A percentile compares a stretch with the other conserved stretches of the same genome.
Conservation (phyloP, 2,113 vertebrate genomes). For the Zosterops pallidus region DNA sequence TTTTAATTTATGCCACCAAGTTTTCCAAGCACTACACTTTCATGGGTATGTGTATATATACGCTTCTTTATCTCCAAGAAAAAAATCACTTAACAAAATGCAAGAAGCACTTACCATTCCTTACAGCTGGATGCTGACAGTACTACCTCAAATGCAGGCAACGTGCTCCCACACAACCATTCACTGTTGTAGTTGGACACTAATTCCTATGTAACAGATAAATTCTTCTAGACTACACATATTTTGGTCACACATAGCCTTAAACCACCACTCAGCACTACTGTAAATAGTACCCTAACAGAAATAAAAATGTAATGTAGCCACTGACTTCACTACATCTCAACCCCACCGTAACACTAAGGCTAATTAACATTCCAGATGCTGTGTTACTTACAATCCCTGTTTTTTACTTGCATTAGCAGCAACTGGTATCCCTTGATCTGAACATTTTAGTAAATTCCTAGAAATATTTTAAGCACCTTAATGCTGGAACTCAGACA, state of each 20-base stretch:
- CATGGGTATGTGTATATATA: background rate
- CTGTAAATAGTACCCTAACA: conserved; percentile 27
- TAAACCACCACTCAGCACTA: conserved; percentile 36
- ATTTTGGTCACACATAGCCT: conserved; percentile 24
- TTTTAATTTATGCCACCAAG: background rate
- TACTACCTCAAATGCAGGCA: background rate
- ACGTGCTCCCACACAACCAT: background rate
- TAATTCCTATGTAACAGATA: background rate
- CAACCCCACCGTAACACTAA: background rate
- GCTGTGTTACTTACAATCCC: conserved; percentile 5
- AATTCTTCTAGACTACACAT: conserved; percentile 27
- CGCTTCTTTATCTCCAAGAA: background rate
- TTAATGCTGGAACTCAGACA: background rate
- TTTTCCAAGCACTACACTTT: background rate
- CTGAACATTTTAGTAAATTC: background rate
- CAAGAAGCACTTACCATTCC: background rate
- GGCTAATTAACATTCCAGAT: conserved; percentile 1
- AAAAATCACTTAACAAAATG: background rate
- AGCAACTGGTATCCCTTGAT: background rate
- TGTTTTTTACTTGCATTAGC: conserved; percentile 1
- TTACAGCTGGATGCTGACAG: background rate
- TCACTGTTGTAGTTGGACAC: background rate
- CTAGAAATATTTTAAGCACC: background rate
- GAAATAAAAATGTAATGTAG: conserved; percentile 17
- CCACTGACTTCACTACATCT: conserved; percentile 10